A percentile compares a stretch with the other conserved stretches of the same genome.
Evolutionary conservation across 1,140 invertebrate species (phyloP).

Genomic region (Scaptomyza pallida): DNA sequence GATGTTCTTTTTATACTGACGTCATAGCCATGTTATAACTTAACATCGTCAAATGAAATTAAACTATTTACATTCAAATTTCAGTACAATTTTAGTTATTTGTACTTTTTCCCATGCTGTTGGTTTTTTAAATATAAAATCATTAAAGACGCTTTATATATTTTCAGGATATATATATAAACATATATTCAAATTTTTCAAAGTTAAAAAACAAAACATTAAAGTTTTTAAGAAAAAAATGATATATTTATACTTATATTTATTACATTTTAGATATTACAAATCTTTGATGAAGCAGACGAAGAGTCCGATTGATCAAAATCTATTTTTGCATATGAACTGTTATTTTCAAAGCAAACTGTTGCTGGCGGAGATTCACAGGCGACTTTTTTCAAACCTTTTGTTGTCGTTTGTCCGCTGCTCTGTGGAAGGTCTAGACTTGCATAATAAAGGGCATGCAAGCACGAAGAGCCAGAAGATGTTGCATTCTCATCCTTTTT

Average conservation of each 20-base stretch:
- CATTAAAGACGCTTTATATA: too few relatives aligned
- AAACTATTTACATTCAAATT: too few relatives aligned
- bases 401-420: conserved; percentile 62
- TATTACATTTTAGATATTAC: conserved; percentile 64
- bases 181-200: conserved; percentile 1
- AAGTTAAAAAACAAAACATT: neutral
- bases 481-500: conserved; percentile 56
- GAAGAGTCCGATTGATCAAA: conserved; percentile 87
- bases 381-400: conserved; percentile 66
- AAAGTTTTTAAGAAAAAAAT: conserved; percentile 41
- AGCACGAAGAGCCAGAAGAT: conserved; percentile 84
- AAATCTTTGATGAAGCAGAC: conserved; percentile 77
- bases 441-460: conserved; percentile 87
- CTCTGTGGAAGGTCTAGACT: conserved; percentile 86
- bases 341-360: conserved; percentile 84
- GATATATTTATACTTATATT: conserved; percentile 43
- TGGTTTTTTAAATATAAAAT: too few relatives aligned
- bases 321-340: conserved; percentile 90
- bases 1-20: too few relatives aligned
- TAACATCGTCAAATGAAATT: too few relatives aligned
- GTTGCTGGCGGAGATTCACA: conserved; percentile 74
- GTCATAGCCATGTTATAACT: too few relatives aligned
- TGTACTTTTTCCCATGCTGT: too few relatives aligned
- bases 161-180: neutral
- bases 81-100: too few relatives aligned